phyloP scores from a whole-genome alignment of 2,888 invertebrate genomes.

The Andrena chrysosceles region DNA sequence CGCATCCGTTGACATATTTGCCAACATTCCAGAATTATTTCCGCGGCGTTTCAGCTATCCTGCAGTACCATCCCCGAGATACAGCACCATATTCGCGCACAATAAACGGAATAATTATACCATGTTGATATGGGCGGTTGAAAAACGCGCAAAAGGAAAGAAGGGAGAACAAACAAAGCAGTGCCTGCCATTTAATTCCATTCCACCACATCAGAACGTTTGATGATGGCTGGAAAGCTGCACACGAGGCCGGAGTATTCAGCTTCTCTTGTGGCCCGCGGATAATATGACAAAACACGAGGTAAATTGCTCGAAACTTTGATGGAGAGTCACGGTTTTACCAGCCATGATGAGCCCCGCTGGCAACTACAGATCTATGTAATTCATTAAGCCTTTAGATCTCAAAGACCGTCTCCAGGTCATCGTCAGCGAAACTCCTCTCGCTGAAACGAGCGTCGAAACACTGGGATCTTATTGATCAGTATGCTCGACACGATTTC shows the following conservation, averaged over 20 bases:
- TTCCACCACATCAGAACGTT: constrained; percentile 28
- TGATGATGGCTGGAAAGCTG: constrained; percentile 20
- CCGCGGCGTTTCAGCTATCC: neutral
- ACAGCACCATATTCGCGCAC: neutral
- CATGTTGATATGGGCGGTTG: constrained; percentile 1
- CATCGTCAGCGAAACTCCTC: too few species aligned
- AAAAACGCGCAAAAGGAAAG: neutral
- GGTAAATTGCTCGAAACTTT: neutral
- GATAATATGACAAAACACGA: constrained; percentile 4
- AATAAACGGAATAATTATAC: constrained; percentile 44
- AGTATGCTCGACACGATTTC: constrained; percentile 23
- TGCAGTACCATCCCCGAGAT: neutral
- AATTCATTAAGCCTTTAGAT: neutral
- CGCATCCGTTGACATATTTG: neutral
- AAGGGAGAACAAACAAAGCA: neutral
- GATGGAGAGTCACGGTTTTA: neutral
- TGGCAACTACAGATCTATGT: neutral
- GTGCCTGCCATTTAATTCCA: constrained; percentile 38
- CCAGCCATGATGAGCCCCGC: neutral
- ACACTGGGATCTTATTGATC: constrained; percentile 31
- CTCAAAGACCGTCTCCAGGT: too few species aligned
- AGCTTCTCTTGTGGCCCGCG: neutral
- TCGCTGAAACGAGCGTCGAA: neutral
- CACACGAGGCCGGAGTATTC: neutral
- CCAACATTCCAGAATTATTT: neutral